Evolutionary conservation across 2,113 vertebrate genomes (phyloP).

Genomic region (Antechinus flavipes): DNA sequence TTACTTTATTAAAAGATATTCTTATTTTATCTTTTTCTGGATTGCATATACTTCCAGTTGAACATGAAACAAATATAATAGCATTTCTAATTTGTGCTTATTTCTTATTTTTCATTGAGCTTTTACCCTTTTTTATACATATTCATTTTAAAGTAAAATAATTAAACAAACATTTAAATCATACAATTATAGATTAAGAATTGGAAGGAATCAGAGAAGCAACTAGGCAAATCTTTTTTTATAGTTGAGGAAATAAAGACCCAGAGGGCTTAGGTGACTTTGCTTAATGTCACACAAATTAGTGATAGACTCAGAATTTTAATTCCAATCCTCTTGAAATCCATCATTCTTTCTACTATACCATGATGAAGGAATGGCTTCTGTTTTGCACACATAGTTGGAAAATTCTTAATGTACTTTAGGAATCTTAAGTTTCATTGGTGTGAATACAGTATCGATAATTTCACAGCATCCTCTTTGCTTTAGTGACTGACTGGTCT

Average conservation of each 20-base stretch:
- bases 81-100: not conserved
- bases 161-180: not conserved
- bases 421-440: not conserved
- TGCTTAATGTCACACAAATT: not conserved
- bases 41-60: conserved; percentile 35
- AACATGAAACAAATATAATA: not conserved
- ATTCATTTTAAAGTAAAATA: not conserved
- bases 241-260: not conserved
- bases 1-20: conserved; percentile 44
- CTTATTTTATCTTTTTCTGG: conserved; percentile 43
- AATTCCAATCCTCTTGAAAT: not conserved
- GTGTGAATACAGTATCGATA: not conserved
- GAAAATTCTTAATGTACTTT: not conserved
- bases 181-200: not conserved
- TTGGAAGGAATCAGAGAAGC: not conserved
- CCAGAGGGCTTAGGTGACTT: not conserved
- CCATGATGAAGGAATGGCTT: not conserved
- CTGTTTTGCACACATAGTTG: not conserved
- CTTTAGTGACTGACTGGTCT: not conserved
- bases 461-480: not conserved
- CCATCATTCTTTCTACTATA: not conserved
- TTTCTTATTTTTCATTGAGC: conserved; percentile 31
- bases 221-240: not conserved
- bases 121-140: not conserved
- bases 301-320: not conserved